Evolutionary conservation across 2,888 invertebrate species (phyloP), one percentile per base, ranked within the genome.

Genomic region (Chesias legatella): DNA sequence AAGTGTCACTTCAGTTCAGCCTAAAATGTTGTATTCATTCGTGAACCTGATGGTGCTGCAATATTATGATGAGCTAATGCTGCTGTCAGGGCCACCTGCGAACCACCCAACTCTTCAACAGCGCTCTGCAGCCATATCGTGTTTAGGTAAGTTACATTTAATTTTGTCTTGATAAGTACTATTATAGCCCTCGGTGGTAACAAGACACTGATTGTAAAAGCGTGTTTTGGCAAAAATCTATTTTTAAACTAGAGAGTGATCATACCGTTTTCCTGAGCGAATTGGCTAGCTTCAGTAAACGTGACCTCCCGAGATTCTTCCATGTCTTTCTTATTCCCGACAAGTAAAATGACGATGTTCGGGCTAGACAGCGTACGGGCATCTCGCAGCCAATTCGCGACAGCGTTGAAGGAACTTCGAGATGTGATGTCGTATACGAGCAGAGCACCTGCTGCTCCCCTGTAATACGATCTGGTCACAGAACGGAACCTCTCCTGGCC

Each of bases 401-500:
- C 83, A 41, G 96, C 95, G 82, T 96, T 96, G 73, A 97, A 97
- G n/a, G 97, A 97, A 71, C 97, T 96, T 37, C 97, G 90, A 32
- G 95, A 93, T 27, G 96, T 95, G 49, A 96, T 94, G 67, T 97
- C 97, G 74, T 96, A 97, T 0, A 97, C 97, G 11, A 97, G 89
- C 21, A 97, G 84, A 20, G 97, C 97, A n/a, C 97, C 97, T 31
- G 97, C 97, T 7, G 97, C 97, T 1, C 97, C 97, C 48, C 95
- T 86, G 75, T 95, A 95, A 68, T 95, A 95, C 17, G 94, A 94
- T 30, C 94, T 89, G 0, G 93, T 93, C 47, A 99, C 99, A 30
- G 98, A 98, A 60, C 98, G 92, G 80, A 99, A 99, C 69, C 98
- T 91, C 84, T 99, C 98, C 74, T 99, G 98, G 0, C 99, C 99